Evolutionary conservation across 2,888 invertebrate species (phyloP), one percentile per base, ranked within the genome.

Genomic region (Ectemnius cavifrons): DNA sequence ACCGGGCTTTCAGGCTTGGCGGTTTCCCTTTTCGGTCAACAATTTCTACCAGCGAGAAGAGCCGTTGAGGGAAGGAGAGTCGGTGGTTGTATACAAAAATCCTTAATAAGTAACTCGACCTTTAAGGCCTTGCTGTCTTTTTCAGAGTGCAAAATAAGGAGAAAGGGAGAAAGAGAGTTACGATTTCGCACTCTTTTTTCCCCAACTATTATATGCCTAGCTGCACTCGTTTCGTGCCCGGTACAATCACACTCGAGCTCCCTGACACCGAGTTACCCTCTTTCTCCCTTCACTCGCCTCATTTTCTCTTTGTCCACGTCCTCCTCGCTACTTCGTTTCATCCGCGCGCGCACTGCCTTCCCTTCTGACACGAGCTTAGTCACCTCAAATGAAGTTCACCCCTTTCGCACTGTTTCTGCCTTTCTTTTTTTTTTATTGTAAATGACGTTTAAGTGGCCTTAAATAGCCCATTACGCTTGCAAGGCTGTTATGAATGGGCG

Each of bases 391-490:
- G 59, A 45, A 56, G 28, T 23, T 23, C 57, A 58, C 27, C 27
- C 58, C 8, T 63, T 37, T 37, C 8, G 5, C 37, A 8, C 37
- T 37, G 37, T 37, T 37, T 37, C 37, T 37, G 6, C 8, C 8
- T 37, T 37, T 37, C 66, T 64, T 70, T 67, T 64, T 70, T 67
- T 67, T 81, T 76, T 81, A 73, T 77, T 64, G 72, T 70, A 73
- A 81, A 77, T 77, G 75, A 81, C 79, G 77, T 79, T 79, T 75
- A 74, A 82, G 77, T 76, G 77, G 65, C 58, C 73, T 77, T 78
- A 78, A 81, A 80, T 77, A 78, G 56, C 47, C 73, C 75, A 78
- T 82, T 80, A 79, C 65, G 70, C 58, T 63, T 70, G 66, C 77
- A 77, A 82, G 73, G 68, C 67, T 58, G 71, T 77, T 81, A 75